Base-by-base conservation (phyloP, 2,888 invertebrate genomes). In the Eilema griseolum region DNA sequence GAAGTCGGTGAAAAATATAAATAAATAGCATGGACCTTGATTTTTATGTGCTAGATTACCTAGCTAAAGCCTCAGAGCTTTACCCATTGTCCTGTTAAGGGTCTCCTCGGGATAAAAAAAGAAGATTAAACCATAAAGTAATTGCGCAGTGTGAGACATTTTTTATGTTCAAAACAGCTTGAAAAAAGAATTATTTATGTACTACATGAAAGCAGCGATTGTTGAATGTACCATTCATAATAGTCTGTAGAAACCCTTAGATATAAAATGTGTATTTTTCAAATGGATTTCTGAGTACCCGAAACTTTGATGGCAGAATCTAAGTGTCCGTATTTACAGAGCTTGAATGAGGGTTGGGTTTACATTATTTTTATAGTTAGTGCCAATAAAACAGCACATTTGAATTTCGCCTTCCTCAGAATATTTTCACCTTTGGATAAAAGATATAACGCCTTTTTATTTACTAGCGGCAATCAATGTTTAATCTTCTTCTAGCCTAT, bases 201-300 rank as follows among this genome's bases (percentile, higher is more conserved):
- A n/a, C n/a, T 52, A 52, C 52, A n/a, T 52, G n/a, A 52, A n/a
- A 52, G 52, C 52, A 52, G 52, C 52, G 0, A 52, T 52, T 52
- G 52, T 52, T 52, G n/a, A 24, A 24, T 37, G 24, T 52, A 52
- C 52, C 11, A 62, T 41, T 57, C 10, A 23, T 31, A 23, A 7
- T 69, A 46, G 64, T 70, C 70, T 75, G 70, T 28, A 33, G 63
- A 72, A 80, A 57, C 72, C 79, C 62, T 78, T 66, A 61, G 59
- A 57, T 88, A 91, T 92, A 92, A 93, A 94, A 92, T 86, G 89
- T 88, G 88, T 92, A 93, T 92, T 92, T 94, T 93, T 94, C 90
- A 93, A 95, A 95, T 95, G 95, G 95, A 95, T 95, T 93, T 94
- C 95, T 94, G 93, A 95, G 95, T 94, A 91, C 93, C 89, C 89